These are phyloP conservation scores for Poeciliopsis prolifica DNA, from an alignment of 2,113 vertebrate genomes.

Conservation along the genomic window DNA sequence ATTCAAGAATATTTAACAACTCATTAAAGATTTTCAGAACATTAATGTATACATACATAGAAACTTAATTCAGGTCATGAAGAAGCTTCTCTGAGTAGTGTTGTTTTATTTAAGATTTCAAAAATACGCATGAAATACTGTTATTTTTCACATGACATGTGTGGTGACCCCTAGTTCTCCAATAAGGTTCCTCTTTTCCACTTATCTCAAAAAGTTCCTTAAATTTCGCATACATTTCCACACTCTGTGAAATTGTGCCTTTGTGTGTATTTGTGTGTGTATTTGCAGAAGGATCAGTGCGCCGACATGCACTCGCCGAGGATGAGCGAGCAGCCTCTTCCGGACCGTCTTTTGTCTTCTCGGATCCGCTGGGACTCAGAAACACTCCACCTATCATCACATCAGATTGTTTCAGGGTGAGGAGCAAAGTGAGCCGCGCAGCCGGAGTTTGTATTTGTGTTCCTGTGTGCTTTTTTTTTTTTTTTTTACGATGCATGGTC, in stretches of 20 bases:
- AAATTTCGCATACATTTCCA: background rate
- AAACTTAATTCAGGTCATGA: no score
- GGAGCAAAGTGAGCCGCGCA: slow-evolving; percentile 9
- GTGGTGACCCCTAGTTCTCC: no score
- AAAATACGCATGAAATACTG: no score
- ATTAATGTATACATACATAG: no score
- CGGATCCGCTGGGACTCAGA: slow-evolving; percentile 29
- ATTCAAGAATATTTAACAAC: no score
- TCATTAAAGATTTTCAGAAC: no score
- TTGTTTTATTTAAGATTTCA: no score
- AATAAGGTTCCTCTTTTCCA: background rate
- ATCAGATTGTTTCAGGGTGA: slow-evolving; percentile 54
- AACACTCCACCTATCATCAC: slow-evolving; percentile 37
- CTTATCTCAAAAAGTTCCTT: background rate
- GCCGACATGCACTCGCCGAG: slow-evolving; percentile 6
- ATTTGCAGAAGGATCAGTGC: slow-evolving; percentile 2
- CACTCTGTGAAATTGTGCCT: background rate
- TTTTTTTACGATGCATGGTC: slow-evolving; percentile 17
- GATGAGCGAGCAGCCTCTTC: slow-evolving; percentile 48
- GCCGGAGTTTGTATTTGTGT: slow-evolving; percentile 33
- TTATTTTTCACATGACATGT: no score
- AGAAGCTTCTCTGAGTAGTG: no score
- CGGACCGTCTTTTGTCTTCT: slow-evolving; percentile 65
- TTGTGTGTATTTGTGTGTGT: slow-evolving; percentile 5
- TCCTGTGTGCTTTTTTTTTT: slow-evolving; percentile 2